Evolutionary conservation across 2,797 vertebrate species (phyloP).

Genomic region (Pyrrhura leucotis): DNA sequence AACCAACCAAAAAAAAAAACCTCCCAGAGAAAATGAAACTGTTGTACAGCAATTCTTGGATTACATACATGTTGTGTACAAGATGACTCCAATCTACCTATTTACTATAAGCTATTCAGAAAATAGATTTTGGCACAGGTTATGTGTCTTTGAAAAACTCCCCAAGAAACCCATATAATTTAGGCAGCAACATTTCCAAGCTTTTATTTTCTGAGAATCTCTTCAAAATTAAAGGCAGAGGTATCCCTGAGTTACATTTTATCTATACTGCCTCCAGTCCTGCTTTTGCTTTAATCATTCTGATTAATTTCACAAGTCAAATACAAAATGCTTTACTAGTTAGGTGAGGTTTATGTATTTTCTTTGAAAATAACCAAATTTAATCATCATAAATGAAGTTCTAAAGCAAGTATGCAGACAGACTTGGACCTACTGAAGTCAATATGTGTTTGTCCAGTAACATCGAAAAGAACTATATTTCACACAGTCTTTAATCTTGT

Average conservation of each 20-base stretch:
- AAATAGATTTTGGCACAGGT: background rate
- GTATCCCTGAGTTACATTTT: background rate
- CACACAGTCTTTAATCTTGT: background rate
- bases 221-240: background rate
- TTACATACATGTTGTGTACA: background rate
- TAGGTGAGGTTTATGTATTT: background rate
- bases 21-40: background rate
- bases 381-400: background rate
- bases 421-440: background rate
- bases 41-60: background rate
- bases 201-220: background rate
- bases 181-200: background rate
- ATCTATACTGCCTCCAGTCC: background rate
- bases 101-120: background rate
- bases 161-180: background rate
- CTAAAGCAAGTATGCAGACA: background rate
- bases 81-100: background rate
- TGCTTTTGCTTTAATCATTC: background rate
- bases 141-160: background rate
- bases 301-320: background rate
- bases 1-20: background rate
- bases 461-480: background rate
- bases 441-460: background rate
- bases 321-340: background rate
- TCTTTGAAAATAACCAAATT: background rate